These are phyloP conservation scores for Gastrophysa polygoni DNA, from an alignment of 2,888 invertebrate genomes.

Conservation along the genomic window DNA sequence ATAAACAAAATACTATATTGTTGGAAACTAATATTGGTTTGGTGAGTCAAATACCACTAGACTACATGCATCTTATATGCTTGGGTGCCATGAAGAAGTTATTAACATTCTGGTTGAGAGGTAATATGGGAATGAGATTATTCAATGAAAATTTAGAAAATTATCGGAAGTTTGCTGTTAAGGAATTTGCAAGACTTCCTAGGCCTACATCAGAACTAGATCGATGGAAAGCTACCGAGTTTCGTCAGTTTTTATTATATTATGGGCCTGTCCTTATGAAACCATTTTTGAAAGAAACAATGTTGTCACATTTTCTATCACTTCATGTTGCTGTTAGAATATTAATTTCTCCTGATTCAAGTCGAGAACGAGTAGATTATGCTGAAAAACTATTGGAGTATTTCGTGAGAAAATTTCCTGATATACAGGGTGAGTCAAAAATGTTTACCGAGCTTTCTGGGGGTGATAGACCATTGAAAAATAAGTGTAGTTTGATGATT, in stretches of 20 bases:
- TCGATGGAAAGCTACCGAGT: not conserved
- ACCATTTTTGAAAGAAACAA: not conserved
- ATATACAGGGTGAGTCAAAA: too few species aligned
- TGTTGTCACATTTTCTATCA: not conserved
- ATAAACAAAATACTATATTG: slow-evolving; percentile 11
- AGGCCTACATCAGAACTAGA: not conserved
- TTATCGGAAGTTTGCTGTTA: not conserved
- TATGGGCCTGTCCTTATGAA: not conserved
- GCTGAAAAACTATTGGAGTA: not conserved
- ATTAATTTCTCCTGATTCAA: not conserved
- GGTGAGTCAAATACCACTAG: slow-evolving; percentile 12
- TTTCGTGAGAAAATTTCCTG: not conserved
- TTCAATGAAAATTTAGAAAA: slow-evolving; percentile 1
- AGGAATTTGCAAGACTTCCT: not conserved
- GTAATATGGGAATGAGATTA: not conserved
- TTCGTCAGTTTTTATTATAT: not conserved
- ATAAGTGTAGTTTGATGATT: too few species aligned
- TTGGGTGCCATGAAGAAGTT: not conserved
- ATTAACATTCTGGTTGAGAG: slow-evolving; percentile 5
- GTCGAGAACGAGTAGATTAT: not conserved
- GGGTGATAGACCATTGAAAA: too few species aligned
- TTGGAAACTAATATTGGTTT: slow-evolving; percentile 14
- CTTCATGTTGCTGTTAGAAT: not conserved
- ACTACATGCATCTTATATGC: slow-evolving; percentile 11
- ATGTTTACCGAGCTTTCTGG: too few species aligned